phyloP scores from a whole-genome alignment of 2,888 invertebrate genomes.

The Hemaris fuciformis region DNA sequence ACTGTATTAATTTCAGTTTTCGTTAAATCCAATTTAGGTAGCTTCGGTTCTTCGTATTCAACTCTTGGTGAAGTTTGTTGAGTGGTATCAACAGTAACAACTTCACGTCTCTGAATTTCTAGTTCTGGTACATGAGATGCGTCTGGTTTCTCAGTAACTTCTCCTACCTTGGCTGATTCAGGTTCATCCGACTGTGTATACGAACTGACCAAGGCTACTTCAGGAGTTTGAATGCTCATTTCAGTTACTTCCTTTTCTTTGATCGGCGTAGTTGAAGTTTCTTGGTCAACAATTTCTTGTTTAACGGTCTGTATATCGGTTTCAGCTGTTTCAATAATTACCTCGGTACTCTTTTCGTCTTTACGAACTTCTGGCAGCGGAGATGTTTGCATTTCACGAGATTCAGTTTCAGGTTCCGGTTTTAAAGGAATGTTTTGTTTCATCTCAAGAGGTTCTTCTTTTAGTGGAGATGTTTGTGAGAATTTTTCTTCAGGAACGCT shows the following conservation, averaged over 20 bases:
- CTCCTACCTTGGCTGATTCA: slow-evolving; percentile 33
- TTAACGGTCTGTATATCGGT: slow-evolving; percentile 62
- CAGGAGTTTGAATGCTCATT: slow-evolving; percentile 66
- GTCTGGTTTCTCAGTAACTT: slow-evolving; percentile 27
- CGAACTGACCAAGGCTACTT: slow-evolving; percentile 55
- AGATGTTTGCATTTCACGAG: slow-evolving; percentile 81
- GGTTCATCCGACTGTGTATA: slow-evolving; percentile 71
- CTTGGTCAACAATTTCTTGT: slow-evolving; percentile 57
- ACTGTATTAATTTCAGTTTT: slow-evolving; percentile 34
- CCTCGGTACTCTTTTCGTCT: slow-evolving; percentile 67
- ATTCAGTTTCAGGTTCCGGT: slow-evolving; percentile 67
- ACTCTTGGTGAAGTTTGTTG: slow-evolving; percentile 49
- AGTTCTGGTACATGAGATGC: slow-evolving; percentile 23
- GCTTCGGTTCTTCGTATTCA: slow-evolving; percentile 28
- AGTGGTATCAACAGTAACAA: slow-evolving; percentile 43
- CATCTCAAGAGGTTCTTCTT: slow-evolving; percentile 39
- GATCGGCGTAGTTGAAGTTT: slow-evolving; percentile 64
- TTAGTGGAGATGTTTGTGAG: slow-evolving; percentile 72
- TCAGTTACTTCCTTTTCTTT: slow-evolving; percentile 53
- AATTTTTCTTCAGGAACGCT: slow-evolving; percentile 66
- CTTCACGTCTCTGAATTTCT: slow-evolving; percentile 29
- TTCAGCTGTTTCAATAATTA: slow-evolving; percentile 62
- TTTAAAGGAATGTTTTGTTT: slow-evolving; percentile 42
- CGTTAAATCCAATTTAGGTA: slow-evolving; percentile 29
- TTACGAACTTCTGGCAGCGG: slow-evolving; percentile 56